phyloP scores from a whole-genome alignment of 2,113 vertebrate genomes.

The Rhabdomys dilectus region DNA sequence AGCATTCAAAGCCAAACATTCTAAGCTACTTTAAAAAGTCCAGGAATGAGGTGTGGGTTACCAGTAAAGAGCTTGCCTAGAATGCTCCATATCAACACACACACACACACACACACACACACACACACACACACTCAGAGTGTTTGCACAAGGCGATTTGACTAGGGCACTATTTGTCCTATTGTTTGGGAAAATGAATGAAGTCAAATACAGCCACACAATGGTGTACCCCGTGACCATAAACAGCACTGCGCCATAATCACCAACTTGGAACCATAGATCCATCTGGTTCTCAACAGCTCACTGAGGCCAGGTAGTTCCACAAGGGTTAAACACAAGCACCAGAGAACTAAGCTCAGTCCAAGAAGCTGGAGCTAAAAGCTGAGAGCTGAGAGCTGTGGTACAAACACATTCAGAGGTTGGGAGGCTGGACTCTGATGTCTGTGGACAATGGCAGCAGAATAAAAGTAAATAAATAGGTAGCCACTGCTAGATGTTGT shows the following conservation, averaged over 20 bases:
- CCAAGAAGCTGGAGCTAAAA: neutral
- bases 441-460: too few species aligned
- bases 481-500: neutral
- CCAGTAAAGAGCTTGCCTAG: neutral
- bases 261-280: neutral
- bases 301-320: neutral
- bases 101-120: neutral
- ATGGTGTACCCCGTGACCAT: neutral
- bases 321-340: too few species aligned
- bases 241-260: neutral
- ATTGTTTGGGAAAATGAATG: conserved; percentile 13
- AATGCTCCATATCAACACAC: neutral
- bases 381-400: neutral
- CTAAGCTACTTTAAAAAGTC: neutral
- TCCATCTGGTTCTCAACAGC: neutral
- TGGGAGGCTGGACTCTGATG: neutral
- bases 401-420: neutral
- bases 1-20: neutral
- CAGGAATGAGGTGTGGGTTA: neutral
- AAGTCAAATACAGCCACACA: neutral
- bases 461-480: neutral
- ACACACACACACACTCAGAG: neutral
- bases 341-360: neutral
- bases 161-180: neutral
- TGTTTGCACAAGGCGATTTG: neutral